These are phyloP conservation scores for Rhopalosiphum maidis DNA, from an alignment of 1,140 invertebrate species.

Conservation along the genomic window DNA sequence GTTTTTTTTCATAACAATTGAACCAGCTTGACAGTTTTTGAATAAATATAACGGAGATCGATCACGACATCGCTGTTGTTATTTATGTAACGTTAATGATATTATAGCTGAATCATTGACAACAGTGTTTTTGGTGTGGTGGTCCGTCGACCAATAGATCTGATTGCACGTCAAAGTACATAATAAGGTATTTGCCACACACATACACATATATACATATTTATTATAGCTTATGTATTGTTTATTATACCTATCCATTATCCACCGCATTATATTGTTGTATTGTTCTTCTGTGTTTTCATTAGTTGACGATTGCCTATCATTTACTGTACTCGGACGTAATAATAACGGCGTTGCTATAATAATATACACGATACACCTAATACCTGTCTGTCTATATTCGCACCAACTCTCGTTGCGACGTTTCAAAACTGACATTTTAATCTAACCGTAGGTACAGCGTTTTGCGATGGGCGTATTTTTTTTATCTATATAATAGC, in stretches of 20 bases:
- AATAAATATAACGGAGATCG: background rate
- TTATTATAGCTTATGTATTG: background rate
- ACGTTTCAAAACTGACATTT: background rate
- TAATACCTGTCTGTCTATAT: background rate
- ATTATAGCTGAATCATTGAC: conserved; percentile 15
- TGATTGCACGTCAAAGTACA: background rate
- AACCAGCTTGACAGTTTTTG: background rate
- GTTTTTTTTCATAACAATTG: background rate
- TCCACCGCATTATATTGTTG: background rate
- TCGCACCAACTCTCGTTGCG: background rate
- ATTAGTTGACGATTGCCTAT: background rate
- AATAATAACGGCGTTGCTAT: background rate
- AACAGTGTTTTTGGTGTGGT: background rate
- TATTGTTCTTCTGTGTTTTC: background rate
- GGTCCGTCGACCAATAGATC: background rate
- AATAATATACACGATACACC: background rate
- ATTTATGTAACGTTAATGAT: background rate
- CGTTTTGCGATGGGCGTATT: background rate
- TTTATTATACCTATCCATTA: background rate
- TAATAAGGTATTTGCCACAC: too few relatives aligned
- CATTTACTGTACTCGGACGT: background rate
- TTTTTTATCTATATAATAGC: background rate
- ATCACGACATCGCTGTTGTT: background rate
- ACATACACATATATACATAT: background rate
- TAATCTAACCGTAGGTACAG: background rate